Evolutionary conservation across 2,888 invertebrate genomes (phyloP).

Genomic region (Clostera curtula): DNA sequence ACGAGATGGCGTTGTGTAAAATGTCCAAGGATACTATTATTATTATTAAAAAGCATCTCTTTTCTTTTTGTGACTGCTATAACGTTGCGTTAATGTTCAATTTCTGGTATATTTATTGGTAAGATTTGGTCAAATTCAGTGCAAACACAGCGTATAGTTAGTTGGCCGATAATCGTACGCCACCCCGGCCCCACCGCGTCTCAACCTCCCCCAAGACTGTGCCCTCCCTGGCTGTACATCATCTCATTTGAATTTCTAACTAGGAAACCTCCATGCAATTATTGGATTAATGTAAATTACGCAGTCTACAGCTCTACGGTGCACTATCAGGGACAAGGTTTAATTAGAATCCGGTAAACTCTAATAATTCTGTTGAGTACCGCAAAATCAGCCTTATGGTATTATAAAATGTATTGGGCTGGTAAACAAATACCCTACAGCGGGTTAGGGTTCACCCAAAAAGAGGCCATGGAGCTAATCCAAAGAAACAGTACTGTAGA

Average conservation of each 20-base stretch:
- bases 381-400: constrained; percentile 39
- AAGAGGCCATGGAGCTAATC: no score
- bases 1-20: no score
- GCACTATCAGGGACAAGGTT: constrained; percentile 73
- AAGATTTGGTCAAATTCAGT: constrained; percentile 11
- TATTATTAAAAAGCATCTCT: no score
- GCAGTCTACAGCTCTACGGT: constrained; percentile 80
- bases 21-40: no score
- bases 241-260: constrained; percentile 94
- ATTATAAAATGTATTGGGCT: constrained; percentile 28
- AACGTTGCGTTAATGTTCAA: no score
- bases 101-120: no score
- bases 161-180: constrained; percentile 37
- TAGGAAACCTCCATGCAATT: constrained; percentile 94
- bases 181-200: constrained; percentile 47
- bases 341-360: constrained; percentile 73
- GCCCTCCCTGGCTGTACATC: constrained; percentile 76
- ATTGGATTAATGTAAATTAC: constrained; percentile 95
- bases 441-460: constrained; percentile 25
- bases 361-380: constrained; percentile 58
- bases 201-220: constrained; percentile 50
- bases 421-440: constrained; percentile 11
- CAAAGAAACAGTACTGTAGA: no score
- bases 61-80: no score
- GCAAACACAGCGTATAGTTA: constrained; percentile 16